Evolutionary conservation across 2,113 vertebrate species (phyloP).

Genomic region (Haliaeetus leucogaster): DNA sequence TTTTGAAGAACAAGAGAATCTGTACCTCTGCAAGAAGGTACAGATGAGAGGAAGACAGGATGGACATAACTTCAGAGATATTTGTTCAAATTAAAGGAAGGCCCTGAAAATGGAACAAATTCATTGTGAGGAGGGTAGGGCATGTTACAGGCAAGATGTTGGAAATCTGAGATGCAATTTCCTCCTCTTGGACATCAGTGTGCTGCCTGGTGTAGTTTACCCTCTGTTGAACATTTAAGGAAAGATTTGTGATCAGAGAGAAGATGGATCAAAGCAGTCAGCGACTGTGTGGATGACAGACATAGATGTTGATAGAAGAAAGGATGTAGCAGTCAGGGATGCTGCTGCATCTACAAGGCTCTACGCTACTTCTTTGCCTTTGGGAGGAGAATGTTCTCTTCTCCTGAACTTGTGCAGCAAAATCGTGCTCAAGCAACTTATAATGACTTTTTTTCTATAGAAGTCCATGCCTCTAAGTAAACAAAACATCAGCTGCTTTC

Average conservation of each 20-base stretch:
- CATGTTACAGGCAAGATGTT: neutral
- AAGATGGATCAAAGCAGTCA: neutral
- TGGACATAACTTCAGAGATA: neutral
- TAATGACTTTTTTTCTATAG: neutral
- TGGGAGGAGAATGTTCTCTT: neutral
- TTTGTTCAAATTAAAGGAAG: neutral
- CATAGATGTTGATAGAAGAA: neutral
- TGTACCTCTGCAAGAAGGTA: neutral
- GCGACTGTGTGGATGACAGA: neutral
- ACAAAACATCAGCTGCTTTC: neutral
- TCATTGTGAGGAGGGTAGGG: neutral
- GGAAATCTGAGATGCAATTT: neutral
- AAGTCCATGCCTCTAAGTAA: neutral
- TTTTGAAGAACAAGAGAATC: neutral
- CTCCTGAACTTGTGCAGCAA: neutral
- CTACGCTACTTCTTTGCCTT: neutral
- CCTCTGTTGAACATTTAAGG: neutral
- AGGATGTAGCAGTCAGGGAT: neutral
- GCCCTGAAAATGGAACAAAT: neutral
- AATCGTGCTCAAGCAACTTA: neutral
- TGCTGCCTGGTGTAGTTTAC: neutral
- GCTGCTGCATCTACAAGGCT: neutral
- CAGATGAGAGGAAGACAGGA: neutral
- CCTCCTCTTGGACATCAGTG: neutral
- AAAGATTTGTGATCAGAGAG: neutral